Base-by-base conservation (phyloP, 2,888 invertebrate species). In the Tribolium freemani region DNA sequence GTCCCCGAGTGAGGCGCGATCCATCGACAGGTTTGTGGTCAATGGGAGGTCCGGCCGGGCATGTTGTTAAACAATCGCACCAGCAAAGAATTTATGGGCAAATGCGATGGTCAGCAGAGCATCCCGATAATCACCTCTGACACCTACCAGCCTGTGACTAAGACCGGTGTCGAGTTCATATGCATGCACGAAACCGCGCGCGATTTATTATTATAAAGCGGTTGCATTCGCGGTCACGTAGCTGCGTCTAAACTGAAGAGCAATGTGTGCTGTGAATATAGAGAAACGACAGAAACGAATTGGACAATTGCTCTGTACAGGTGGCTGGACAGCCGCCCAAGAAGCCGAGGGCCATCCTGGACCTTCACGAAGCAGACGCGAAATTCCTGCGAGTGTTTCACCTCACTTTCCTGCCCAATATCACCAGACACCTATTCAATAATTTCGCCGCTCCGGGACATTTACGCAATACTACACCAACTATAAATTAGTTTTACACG, bases 181-280 rank as follows among this genome's bases (percentile, higher is more conserved):
- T 84, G 83, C 84, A 85, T 83, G 82, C 80, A 80, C 78, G 83
- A 83, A 82, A 81, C 78, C 78, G 79, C 77, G 76, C 76, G 80
- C 81, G 80, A 82, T 83, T 84, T 84, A 84, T 84, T 82, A 82
- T 85, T 84, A 85, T 84, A 83, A 84, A 84, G 82, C 82, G 82
- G 82, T 81, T 82, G 81, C 82, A 85, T 85, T 85, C 85, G 81
- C 81, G 82, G 85, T 85, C 85, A 86, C 85, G 85, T 86, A 83
- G 75, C 77, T 77, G 78, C 79, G 81, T 81, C 81, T 81, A 80
- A 80, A 81, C 73, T 73, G 76, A 77, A 75, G 77, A 82, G 80
- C 81, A 81, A 83, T 82, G 79, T 81, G 78, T 81, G 79, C 76
- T 77, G 78, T 82, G 81, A 82, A 81, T 81, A 81, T 81, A 79